Evolutionary conservation across 2,113 vertebrate species (phyloP), one percentile per base, ranked within the genome.

Genomic region (Hemichromis elongatus): DNA sequence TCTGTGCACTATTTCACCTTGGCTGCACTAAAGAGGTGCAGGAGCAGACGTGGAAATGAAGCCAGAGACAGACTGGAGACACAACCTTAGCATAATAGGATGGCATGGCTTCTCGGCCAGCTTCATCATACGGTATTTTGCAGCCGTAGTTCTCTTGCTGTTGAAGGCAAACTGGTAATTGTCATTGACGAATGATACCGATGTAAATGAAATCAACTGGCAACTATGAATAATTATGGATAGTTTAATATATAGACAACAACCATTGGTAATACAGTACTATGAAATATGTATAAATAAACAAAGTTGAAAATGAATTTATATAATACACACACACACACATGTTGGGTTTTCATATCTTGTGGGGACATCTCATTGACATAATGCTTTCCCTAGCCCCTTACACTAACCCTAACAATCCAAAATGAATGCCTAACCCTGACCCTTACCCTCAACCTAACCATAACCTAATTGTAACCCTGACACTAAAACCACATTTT

Each of bases 1-100:
- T 80, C 70, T 42, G 45, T 91, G 89, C 73, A 83, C 82, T 78
- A 5, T 85, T 90, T 92, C 81, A 85, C 92, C 75, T 86, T 73
- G 83, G 85, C 88, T 78, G 88, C 83, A 30, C 77, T 84, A 83
- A 86, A 90, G 86, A 86, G 89, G 79, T 61, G 42, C 45, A 83
- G 73, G 77, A 85, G 70, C 54, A 80, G 81, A 56, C 2, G 1
- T 50, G 79, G 87, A 86, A 82, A 57, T 68, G 77, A 73, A 84
- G 89, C 79, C 80, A 42, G 77, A 87, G 73, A 53, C 40, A 73
- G 37, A 11, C 3, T 12, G 18, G 66, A 82, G 86, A 84, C 53
- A 42, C 45, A 83, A 84, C 63, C 33, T 52, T 79, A 79, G 80
- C 50, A 81, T 88, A 87, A 85, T 83, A 24, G 53, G 57, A 63